These are phyloP conservation scores for Gortyna flavago DNA, from an alignment of 2,888 invertebrate species.

Conservation along the genomic window DNA sequence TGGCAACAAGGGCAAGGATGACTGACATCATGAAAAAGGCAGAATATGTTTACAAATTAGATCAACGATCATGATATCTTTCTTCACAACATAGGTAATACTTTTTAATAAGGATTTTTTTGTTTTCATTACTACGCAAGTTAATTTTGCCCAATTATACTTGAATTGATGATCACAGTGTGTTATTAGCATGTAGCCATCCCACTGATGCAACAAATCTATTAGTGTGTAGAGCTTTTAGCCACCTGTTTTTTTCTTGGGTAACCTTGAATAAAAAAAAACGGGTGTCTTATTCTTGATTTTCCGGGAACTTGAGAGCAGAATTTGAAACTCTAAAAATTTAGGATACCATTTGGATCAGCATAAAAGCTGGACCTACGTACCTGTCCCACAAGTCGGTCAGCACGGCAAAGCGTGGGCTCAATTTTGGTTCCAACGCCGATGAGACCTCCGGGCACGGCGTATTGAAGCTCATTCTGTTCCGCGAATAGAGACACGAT, in stretches of 20 bases:
- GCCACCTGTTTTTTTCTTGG: background rate
- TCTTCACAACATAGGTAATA: background rate
- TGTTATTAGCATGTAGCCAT: background rate
- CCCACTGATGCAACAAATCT: background rate
- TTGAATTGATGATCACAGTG: background rate
- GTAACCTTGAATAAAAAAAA: background rate
- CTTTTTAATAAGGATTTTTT: background rate
- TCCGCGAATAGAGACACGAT: slow-evolving; percentile 99
- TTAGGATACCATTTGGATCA: background rate
- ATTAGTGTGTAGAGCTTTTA: background rate
- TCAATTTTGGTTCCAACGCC: slow-evolving; percentile 99
- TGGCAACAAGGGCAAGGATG: slow-evolving; percentile 3
- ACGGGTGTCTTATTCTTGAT: background rate
- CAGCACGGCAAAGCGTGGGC: slow-evolving; percentile 99
- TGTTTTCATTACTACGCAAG: background rate
- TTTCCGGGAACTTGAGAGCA: background rate
- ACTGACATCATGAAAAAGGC: slow-evolving; percentile 1
- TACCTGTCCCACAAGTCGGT: slow-evolving; percentile 98
- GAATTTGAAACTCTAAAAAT: background rate
- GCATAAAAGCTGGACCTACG: background rate
- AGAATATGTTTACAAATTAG: background rate
- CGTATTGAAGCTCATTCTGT: slow-evolving; percentile 99
- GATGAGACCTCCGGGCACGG: slow-evolving; percentile 99
- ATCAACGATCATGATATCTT: background rate
- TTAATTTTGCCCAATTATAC: background rate